A percentile compares a stretch with the other conserved stretches of the same genome.
phyloP scores from a whole-genome alignment of 2,888 invertebrate genomes.

The Drosophila macrospina region DNA sequence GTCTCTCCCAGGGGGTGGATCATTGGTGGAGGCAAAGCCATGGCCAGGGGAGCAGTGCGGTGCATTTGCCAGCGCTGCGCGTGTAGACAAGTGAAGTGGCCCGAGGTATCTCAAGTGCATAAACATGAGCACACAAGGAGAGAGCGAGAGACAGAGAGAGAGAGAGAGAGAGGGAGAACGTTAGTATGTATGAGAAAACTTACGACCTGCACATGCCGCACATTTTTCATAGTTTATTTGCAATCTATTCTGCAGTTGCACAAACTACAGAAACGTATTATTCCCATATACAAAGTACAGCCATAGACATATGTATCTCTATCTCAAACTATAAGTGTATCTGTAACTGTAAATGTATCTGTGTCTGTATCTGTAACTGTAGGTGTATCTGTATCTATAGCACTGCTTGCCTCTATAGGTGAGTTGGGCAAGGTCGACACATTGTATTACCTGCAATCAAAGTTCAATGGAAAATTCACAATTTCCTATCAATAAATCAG shows the following conservation, averaged over 20 bases:
- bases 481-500: background rate
- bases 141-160: background rate
- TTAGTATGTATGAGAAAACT: slow-evolving; percentile 17
- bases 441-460: slow-evolving; percentile 16
- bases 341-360: slow-evolving; percentile 3
- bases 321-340: too few relatives aligned
- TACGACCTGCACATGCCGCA: slow-evolving; percentile 59
- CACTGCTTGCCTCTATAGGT: slow-evolving; percentile 13
- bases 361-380: background rate
- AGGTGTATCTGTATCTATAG: background rate
- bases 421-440: slow-evolving; percentile 20
- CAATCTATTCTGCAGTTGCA: slow-evolving; percentile 49
- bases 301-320: too few relatives aligned
- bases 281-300: slow-evolving; percentile 11
- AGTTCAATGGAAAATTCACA: slow-evolving; percentile 9
- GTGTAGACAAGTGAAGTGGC: slow-evolving; percentile 70
- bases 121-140: slow-evolving; percentile 35
- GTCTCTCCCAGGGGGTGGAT: slow-evolving; percentile 9
- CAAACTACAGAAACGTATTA: slow-evolving; percentile 18
- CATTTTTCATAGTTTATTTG: slow-evolving; percentile 47
- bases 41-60: background rate
- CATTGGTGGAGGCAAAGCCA: background rate
- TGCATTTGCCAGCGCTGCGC: slow-evolving; percentile 58
- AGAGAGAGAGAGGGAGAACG: background rate
- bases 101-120: slow-evolving; percentile 71